Conservation (phyloP, 2,888 invertebrate genomes). For the Ariolimax columbianus region DNA sequence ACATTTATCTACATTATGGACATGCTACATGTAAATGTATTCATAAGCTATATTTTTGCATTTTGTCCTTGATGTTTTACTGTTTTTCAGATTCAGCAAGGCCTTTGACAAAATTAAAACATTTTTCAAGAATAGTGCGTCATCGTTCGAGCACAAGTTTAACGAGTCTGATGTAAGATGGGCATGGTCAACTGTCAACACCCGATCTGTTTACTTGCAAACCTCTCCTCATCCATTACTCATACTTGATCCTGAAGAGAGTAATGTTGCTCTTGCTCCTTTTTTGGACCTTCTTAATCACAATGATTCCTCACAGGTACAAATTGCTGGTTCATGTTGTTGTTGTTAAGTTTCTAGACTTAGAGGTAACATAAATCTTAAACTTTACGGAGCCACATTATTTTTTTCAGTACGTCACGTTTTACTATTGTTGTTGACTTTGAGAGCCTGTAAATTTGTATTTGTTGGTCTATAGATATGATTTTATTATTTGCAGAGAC, state of each 20-base stretch:
- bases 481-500: too few relatives aligned
- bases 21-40: too few relatives aligned
- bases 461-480: too few relatives aligned
- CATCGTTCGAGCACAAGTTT: not conserved
- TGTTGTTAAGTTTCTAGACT: too few relatives aligned
- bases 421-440: too few relatives aligned
- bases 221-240: conserved; percentile 80
- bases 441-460: too few relatives aligned
- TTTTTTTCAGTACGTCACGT: too few relatives aligned
- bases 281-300: conserved; percentile 95
- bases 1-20: too few relatives aligned
- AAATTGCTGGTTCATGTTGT: too few relatives aligned
- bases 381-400: too few relatives aligned
- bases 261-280: conserved; percentile 87
- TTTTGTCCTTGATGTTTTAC: not conserved
- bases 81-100: conserved; percentile 36
- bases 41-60: not conserved
- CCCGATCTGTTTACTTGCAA: conserved; percentile 89
- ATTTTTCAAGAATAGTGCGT: conserved; percentile 49
- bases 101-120: conserved; percentile 54
- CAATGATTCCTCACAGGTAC: conserved; percentile 80
- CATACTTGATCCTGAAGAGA: conserved; percentile 50
- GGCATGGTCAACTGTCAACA: conserved; percentile 91
- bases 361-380: too few relatives aligned
- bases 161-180: conserved; percentile 84